These are phyloP conservation scores for Pseudomyrmex gracilis DNA, from an alignment of 1,140 invertebrate species.

Conservation along the genomic window DNA sequence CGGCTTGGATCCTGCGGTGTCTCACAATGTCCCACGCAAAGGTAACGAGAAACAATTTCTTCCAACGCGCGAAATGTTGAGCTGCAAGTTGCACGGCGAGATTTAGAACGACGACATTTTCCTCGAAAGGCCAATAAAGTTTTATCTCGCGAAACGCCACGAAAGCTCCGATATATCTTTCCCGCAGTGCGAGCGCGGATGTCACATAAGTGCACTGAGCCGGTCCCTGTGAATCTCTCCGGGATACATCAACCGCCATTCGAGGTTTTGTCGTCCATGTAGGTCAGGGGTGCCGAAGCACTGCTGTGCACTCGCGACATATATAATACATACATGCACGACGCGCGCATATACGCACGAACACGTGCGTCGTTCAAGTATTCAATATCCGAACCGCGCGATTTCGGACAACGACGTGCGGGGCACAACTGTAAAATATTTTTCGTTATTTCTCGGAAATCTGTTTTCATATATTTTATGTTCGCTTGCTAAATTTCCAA, in stretches of 20 bases:
- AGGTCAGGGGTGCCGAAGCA: slow-evolving; percentile 65
- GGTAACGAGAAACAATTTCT: slow-evolving; percentile 48
- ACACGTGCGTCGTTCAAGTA: slow-evolving; percentile 18
- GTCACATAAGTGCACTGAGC: slow-evolving; percentile 3
- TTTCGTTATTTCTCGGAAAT: background rate
- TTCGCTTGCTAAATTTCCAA: background rate
- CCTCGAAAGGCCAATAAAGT: slow-evolving; percentile 60
- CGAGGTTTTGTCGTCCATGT: slow-evolving; percentile 54
- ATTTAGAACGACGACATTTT: slow-evolving; percentile 31
- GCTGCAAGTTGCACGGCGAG: slow-evolving; percentile 25
- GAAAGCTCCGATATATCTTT: slow-evolving; percentile 44
- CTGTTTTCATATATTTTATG: background rate
- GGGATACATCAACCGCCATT: slow-evolving; percentile 54
- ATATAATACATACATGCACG: background rate
- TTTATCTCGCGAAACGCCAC: slow-evolving; percentile 53
- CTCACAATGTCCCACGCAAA: background rate
- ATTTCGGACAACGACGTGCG: slow-evolving; percentile 30
- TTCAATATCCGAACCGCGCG: slow-evolving; percentile 40
- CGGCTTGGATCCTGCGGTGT: slow-evolving; percentile 5
- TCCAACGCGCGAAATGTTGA: slow-evolving; percentile 38
- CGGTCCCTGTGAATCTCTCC: slow-evolving; percentile 47
- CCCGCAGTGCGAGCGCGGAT: slow-evolving; percentile 3
- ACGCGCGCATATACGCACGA: background rate
- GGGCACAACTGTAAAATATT: slow-evolving; percentile 1
- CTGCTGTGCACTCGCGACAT: slow-evolving; percentile 27